Evolutionary conservation across 2,888 invertebrate genomes (phyloP), one percentile per base, ranked within the genome.

Genomic region (Cephus spinipes): DNA sequence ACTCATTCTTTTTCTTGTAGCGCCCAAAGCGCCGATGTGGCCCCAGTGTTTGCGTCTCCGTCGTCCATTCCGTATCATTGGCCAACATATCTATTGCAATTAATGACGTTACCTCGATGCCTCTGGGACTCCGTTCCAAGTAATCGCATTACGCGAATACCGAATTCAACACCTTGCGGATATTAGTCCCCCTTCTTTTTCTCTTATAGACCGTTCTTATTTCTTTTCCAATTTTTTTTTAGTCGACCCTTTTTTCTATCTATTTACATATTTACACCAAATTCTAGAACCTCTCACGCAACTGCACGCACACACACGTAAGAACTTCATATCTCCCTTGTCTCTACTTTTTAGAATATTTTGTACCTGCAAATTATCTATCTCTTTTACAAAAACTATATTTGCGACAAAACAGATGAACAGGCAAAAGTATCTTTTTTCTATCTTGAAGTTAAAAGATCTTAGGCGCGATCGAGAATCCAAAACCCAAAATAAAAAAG

Each of bases 1-100:
- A 90, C 82, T 91, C 91, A 89, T 90, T 91, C 87, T 91, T 91
- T 91, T 91, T 91, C 91, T 89, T 91, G 91, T 91, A 91, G 86
- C 90, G 90, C 85, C 90, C 89, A 83, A 79, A 87, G 86, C 88
- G 90, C 85, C 88, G 88, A 83, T 87, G 87, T 85, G 87, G 87
- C 83, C 87, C 83, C 83, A 88, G 82, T 80, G 88, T 82, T 82
- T 87, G 87, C 84, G 85, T 86, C 81, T 86, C 86, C 84, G 81
- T 82, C 83, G 89, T 89, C 91, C 90, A 90, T 85, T 91, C 90
- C 87, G 91, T 87, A 87, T 87, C 86, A 90, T 90, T 90, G 88
- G 86, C 87, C 87, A 83, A 87, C 84, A 87, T 79, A 87, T 89
- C 86, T 71, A 71, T 87, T 36, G 76, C 74, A 79, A 79, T 76